These are phyloP conservation scores for Platalea minor DNA, from an alignment of 2,797 vertebrate genomes.

Conservation along the genomic window DNA sequence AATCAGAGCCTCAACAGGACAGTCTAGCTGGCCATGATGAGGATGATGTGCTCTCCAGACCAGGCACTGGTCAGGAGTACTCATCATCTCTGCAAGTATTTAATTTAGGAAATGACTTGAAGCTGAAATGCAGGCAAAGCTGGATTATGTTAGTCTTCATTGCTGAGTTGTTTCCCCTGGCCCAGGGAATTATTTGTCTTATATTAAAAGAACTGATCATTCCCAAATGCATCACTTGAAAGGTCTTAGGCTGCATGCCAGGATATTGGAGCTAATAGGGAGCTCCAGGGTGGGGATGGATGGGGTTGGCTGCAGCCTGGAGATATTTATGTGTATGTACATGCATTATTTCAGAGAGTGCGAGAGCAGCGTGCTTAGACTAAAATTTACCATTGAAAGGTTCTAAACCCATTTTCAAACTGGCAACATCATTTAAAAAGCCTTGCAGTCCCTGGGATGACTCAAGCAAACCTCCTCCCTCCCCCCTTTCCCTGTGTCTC, in stretches of 20 bases:
- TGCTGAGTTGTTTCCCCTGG: background rate
- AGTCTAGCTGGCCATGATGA: accelerated
- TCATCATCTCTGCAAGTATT: background rate
- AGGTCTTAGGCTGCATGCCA: slow-evolving; percentile 14
- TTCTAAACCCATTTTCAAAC: background rate
- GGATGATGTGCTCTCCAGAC: background rate
- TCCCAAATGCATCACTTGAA: slow-evolving; percentile 1
- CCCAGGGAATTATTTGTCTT: slow-evolving; percentile 8
- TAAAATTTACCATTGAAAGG: background rate
- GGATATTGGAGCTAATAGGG: background rate
- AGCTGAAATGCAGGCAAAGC: background rate
- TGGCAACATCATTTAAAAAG: background rate
- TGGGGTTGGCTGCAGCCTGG: background rate
- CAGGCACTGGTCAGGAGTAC: background rate
- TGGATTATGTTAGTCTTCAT: background rate
- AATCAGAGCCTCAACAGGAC: background rate
- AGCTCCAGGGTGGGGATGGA: background rate
- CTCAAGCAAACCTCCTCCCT: background rate
- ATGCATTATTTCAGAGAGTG: background rate
- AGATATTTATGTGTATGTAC: slow-evolving; percentile 4
- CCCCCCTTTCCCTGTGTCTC: background rate
- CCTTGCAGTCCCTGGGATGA: background rate
- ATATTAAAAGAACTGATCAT: background rate
- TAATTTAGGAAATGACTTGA: background rate
- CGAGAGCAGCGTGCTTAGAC: background rate